A percentile compares a stretch with the other conserved stretches of the same genome.
These are phyloP conservation scores for Microtus richardsoni DNA, from an alignment of 2,113 vertebrate genomes.

Conservation along the genomic window DNA sequence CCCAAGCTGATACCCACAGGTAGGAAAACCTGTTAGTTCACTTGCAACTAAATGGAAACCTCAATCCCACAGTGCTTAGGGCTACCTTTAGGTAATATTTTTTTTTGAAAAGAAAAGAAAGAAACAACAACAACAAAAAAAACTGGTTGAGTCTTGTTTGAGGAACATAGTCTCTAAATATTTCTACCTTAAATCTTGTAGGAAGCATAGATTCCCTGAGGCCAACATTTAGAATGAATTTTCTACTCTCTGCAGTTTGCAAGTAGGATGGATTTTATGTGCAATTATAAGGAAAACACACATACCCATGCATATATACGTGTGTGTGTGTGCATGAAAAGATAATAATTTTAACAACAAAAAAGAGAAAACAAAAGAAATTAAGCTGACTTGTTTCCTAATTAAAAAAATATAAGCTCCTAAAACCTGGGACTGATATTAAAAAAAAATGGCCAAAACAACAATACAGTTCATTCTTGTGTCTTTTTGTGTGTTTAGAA, in stretches of 20 bases:
- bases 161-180: constrained; percentile 76
- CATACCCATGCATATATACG: too few species aligned
- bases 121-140: constrained; percentile 50
- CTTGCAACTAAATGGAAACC: constrained; percentile 70
- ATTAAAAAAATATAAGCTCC: neutral
- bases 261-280: constrained; percentile 47
- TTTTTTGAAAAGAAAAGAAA: constrained; percentile 54
- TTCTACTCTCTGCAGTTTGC: constrained; percentile 59
- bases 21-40: constrained; percentile 75
- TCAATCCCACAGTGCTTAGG: constrained; percentile 72
- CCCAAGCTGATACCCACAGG: constrained; percentile 72
- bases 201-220: constrained; percentile 69
- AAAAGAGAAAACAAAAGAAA: neutral
- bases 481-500: constrained; percentile 54
- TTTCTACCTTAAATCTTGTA: constrained; percentile 72
- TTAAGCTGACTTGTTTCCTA: constrained; percentile 30
- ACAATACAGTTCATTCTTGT: neutral
- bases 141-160: constrained; percentile 70
- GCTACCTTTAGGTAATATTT: constrained; percentile 79
- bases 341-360: neutral
- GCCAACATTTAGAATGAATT: constrained; percentile 71
- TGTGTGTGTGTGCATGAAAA: neutral
- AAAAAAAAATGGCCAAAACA: neutral
- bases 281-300: constrained; percentile 51
- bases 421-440: neutral